These are phyloP conservation scores for Octopus bimaculoides DNA, from an alignment of 1,140 invertebrate species.

Conservation along the genomic window DNA sequence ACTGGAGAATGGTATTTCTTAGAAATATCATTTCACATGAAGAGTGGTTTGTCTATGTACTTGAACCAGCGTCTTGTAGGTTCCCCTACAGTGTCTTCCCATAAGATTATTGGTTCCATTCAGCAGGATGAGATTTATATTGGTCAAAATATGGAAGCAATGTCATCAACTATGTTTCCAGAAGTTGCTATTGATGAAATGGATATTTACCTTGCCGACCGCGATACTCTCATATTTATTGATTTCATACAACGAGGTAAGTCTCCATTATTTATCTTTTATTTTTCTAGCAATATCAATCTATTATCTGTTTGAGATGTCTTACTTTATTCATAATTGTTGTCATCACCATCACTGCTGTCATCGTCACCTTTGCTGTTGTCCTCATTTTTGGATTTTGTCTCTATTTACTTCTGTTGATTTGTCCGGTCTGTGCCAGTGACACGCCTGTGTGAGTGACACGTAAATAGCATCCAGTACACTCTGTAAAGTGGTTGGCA, in stretches of 20 bases:
- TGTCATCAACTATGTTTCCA: slow-evolving; percentile 29
- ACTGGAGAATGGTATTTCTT: slow-evolving; percentile 50
- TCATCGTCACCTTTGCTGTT: no score
- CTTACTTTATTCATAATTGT: no score
- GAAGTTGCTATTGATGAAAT: slow-evolving; percentile 45
- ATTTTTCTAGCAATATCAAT: no score
- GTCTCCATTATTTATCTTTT: neutral
- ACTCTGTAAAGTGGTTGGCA: no score
- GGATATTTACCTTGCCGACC: slow-evolving; percentile 42
- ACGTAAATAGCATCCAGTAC: no score
- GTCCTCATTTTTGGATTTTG: no score
- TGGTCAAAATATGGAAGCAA: slow-evolving; percentile 37
- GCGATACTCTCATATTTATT: slow-evolving; percentile 40
- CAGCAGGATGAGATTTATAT: slow-evolving; percentile 38
- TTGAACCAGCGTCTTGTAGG: slow-evolving; percentile 35
- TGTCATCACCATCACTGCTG: no score
- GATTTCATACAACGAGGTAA: slow-evolving; percentile 50
- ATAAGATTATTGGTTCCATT: neutral
- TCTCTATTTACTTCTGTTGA: no score
- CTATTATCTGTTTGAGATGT: no score
- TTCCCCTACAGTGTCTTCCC: slow-evolving; percentile 20
- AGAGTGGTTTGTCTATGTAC: slow-evolving; percentile 41
- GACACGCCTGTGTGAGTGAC: no score
- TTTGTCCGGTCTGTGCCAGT: no score
- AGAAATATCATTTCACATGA: slow-evolving; percentile 46